These are phyloP conservation scores for Apodemus sylvaticus DNA, from an alignment of 2,113 vertebrate genomes.

Conservation along the genomic window DNA sequence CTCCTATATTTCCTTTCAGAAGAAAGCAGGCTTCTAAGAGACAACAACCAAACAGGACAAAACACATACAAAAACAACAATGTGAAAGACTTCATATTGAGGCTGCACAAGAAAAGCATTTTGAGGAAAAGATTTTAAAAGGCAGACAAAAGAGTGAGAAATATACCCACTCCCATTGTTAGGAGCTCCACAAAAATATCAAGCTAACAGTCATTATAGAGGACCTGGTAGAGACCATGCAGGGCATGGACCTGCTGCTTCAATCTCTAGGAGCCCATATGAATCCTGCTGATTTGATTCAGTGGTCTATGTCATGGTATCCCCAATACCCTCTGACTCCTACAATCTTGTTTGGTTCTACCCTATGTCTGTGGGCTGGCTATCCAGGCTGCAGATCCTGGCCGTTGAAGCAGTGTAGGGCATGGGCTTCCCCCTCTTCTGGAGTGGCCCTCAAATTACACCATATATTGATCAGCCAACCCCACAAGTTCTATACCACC, in stretches of 20 bases:
- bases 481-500: not conserved
- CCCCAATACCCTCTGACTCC: not conserved
- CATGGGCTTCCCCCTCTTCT: not conserved
- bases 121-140: not conserved
- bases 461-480: not conserved
- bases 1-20: not conserved
- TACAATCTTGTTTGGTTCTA: not conserved
- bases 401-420: not conserved
- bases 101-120: not conserved
- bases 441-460: not conserved
- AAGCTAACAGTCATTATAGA: not conserved
- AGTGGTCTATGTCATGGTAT: not conserved
- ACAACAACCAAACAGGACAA: not conserved
- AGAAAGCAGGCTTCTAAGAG: not conserved
- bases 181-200: not conserved
- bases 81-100: not conserved
- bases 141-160: not conserved
- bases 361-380: not conserved
- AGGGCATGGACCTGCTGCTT: not conserved
- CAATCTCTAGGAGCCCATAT: not conserved
- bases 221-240: not conserved
- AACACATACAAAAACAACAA: not conserved
- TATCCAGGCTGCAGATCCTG: not conserved
- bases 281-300: not conserved
- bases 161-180: not conserved